Evolutionary conservation across 2,888 invertebrate species (phyloP).

Genomic region (Argynnis bischoffii): DNA sequence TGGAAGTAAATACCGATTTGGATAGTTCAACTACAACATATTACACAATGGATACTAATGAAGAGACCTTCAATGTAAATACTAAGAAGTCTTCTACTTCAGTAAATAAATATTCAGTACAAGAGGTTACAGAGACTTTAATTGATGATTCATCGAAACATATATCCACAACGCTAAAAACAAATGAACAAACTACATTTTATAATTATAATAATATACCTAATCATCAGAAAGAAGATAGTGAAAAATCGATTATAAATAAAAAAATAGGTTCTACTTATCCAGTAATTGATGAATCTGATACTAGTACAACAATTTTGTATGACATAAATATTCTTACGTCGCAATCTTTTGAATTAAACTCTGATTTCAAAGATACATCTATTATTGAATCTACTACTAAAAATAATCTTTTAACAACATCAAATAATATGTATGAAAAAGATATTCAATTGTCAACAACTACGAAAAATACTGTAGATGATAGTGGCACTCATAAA

Average conservation of each 20-base stretch:
- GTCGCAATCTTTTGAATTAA: not conserved
- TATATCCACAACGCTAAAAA: not conserved
- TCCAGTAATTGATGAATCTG: not conserved
- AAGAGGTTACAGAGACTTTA: not conserved
- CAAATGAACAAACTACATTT: constrained; percentile 1
- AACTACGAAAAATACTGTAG: constrained; percentile 1
- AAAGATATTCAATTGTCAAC: not conserved
- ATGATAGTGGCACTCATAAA: not conserved
- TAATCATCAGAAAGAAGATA: not conserved
- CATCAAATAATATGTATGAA: not conserved
- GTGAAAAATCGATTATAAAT: too few species aligned
- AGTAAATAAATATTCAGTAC: not conserved
- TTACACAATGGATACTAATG: too few species aligned
- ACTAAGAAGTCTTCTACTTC: too few species aligned
- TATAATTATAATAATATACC: not conserved
- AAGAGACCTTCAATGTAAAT: too few species aligned
- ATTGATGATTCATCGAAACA: not conserved
- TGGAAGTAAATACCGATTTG: too few species aligned
- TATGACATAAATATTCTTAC: not conserved
- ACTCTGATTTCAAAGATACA: not conserved
- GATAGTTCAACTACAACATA: too few species aligned
- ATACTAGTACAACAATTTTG: not conserved
- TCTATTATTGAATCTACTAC: not conserved
- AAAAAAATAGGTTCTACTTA: too few species aligned
- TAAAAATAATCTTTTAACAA: not conserved